A percentile compares a stretch with the other conserved stretches of the same genome.
Evolutionary conservation across 2,113 vertebrate species (phyloP).

Genomic region (Phasianus colchicus): DNA sequence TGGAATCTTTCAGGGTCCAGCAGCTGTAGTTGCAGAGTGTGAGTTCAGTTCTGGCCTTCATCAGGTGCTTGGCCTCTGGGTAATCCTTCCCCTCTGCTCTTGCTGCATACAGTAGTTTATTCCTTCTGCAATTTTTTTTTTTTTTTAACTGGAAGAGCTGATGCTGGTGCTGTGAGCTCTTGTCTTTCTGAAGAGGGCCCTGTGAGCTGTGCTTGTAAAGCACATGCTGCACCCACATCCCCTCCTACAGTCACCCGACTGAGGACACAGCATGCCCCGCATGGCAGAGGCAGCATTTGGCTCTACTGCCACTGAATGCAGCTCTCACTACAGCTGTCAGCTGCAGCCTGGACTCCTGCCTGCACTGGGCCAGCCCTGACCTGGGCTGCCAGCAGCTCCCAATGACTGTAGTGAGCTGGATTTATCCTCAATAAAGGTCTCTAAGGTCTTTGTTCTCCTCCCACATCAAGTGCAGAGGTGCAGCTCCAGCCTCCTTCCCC

Average conservation of each 20-base stretch:
- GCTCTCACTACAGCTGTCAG: not conserved
- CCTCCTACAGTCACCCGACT: not conserved
- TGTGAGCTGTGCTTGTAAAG: fast-evolving
- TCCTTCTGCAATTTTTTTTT: not conserved
- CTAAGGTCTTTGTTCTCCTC: not conserved
- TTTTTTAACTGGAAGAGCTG: not conserved
- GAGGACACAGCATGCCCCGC: not conserved
- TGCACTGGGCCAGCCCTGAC: fast-evolving
- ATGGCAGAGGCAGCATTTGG: fast-evolving
- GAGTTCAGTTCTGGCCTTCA: not conserved
- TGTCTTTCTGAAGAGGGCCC: not conserved
- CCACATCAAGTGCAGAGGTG: fast-evolving
- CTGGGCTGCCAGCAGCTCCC: not conserved
- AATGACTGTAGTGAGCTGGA: fast-evolving
- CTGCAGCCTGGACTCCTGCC: not conserved
- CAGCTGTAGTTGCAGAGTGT: not conserved
- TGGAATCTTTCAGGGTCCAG: not conserved
- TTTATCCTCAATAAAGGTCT: not conserved
- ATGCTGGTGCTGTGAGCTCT: not conserved
- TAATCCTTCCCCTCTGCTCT: not conserved
- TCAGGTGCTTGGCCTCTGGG: not conserved
- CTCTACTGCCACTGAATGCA: fast-evolving
- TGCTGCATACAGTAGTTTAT: not conserved
- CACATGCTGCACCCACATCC: fast-evolving
- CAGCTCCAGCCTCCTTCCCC: not conserved